phyloP scores from a whole-genome alignment of 2,113 vertebrate species.

The Seriola rivoliana region DNA sequence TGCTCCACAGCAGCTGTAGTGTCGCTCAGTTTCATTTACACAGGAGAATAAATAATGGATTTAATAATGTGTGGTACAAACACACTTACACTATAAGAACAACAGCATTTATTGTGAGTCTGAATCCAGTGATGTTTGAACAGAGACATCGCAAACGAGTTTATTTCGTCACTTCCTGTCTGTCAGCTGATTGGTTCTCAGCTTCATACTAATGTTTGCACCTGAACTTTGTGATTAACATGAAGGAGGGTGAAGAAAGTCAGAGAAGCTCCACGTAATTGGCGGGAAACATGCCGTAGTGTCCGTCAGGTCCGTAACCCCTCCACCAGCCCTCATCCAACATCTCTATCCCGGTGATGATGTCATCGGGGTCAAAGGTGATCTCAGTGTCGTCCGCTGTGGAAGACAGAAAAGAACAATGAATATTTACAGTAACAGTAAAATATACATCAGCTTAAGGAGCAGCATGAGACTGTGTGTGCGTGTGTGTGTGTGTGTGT shows the following conservation, averaged over 20 bases:
- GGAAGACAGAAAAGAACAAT: neutral
- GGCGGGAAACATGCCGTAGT: conserved; percentile 93
- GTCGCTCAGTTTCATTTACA: too few relatives aligned
- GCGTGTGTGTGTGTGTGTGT: too few relatives aligned
- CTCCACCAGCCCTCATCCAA: conserved; percentile 97
- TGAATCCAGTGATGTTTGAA: neutral
- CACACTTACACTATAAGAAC: too few relatives aligned
- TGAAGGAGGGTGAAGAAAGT: neutral
- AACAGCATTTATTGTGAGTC: neutral
- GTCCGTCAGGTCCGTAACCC: conserved; percentile 87
- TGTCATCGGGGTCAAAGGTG: conserved; percentile 93
- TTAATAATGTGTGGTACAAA: too few relatives aligned
- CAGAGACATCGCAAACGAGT: neutral
- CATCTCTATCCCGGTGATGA: conserved; percentile 93
- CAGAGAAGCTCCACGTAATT: conserved; percentile 91
- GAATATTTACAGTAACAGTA: too few relatives aligned
- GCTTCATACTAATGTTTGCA: neutral
- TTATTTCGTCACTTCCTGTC: neutral
- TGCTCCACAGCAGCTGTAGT: too few relatives aligned
- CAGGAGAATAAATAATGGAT: too few relatives aligned
- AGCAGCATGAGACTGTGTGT: too few relatives aligned
- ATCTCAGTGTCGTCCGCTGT: conserved; percentile 92
- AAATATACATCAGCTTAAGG: too few relatives aligned
- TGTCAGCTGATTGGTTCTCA: neutral
- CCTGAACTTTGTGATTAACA: neutral